These are phyloP conservation scores for Porites lutea DNA, from an alignment of 64 coral and sea anemone genomes.

Conservation along the genomic window DNA sequence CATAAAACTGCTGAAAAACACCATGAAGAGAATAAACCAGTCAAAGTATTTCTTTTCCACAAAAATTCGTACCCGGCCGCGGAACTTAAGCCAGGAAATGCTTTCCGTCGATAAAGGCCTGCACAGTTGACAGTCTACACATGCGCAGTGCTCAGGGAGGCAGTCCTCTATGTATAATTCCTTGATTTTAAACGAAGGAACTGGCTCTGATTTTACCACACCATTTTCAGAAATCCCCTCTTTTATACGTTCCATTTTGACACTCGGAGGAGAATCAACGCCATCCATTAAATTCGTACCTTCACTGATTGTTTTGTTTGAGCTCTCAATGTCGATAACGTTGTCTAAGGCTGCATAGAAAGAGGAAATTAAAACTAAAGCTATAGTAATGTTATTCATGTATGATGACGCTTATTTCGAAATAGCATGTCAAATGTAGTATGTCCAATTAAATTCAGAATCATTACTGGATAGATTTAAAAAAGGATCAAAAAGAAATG, in stretches of 20 bases:
- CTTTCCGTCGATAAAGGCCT: conserved; percentile 6
- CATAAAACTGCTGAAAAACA: conserved; percentile 82
- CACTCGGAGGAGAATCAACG: neutral
- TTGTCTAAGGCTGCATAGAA: neutral
- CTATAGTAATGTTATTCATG: no score
- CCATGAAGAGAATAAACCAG: conserved; percentile 86
- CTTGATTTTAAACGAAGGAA: neutral
- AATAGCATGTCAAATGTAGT: no score
- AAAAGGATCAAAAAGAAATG: no score
- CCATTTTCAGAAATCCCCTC: neutral
- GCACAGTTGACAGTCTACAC: conserved; percentile 10
- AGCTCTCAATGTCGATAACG: neutral
- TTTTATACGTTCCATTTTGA: neutral
- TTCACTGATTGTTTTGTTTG: neutral
- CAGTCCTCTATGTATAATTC: conserved; percentile 36
- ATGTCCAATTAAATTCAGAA: no score
- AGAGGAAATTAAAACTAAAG: no score
- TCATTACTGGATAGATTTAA: no score
- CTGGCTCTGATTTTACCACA: neutral
- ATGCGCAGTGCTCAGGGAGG: conserved; percentile 10
- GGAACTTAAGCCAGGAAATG: conserved; percentile 79
- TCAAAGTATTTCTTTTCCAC: conserved; percentile 89
- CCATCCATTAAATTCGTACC: neutral
- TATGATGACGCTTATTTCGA: no score
- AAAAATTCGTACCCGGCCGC: conserved; percentile 68